Conservation (phyloP, 2,113 vertebrate species). For the Orthochromis malagaraziensis region DNA sequence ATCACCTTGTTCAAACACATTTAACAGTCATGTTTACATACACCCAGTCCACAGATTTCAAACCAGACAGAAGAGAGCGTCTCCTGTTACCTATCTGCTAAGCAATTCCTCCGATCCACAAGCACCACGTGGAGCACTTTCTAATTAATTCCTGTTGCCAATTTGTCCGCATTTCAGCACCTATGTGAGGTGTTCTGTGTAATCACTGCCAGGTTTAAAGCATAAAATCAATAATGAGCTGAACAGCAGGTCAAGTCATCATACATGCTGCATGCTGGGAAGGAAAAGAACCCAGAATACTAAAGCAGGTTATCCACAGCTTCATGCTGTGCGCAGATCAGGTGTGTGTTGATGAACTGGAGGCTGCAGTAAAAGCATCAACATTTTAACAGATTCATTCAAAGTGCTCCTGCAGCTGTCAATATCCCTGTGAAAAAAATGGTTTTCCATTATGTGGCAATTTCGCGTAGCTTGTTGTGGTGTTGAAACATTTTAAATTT, state of each 20-base stretch:
- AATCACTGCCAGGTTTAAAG: not conserved
- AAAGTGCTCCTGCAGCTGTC: not conserved
- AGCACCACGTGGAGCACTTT: not conserved
- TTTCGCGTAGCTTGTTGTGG: not conserved
- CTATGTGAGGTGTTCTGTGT: not conserved
- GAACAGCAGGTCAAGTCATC: not conserved
- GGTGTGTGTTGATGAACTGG: not conserved
- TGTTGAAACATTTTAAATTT: not conserved
- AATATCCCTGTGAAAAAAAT: not conserved
- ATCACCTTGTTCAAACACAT: not conserved
- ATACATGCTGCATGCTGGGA: not conserved
- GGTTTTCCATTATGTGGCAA: not conserved
- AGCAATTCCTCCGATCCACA: not conserved
- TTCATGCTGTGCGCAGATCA: not conserved
- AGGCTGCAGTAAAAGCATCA: not conserved
- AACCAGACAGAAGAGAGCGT: not conserved
- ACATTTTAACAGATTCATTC: not conserved
- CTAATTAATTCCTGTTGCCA: conserved; percentile 17
- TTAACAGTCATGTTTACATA: not conserved
- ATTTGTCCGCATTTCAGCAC: not conserved
- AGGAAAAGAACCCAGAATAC: not conserved
- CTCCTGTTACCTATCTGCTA: not conserved
- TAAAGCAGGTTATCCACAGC: not conserved
- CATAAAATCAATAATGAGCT: not conserved
- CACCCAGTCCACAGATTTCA: not conserved